Conservation (phyloP, 1,140 invertebrate genomes). For the Drosophila nebulosa region DNA sequence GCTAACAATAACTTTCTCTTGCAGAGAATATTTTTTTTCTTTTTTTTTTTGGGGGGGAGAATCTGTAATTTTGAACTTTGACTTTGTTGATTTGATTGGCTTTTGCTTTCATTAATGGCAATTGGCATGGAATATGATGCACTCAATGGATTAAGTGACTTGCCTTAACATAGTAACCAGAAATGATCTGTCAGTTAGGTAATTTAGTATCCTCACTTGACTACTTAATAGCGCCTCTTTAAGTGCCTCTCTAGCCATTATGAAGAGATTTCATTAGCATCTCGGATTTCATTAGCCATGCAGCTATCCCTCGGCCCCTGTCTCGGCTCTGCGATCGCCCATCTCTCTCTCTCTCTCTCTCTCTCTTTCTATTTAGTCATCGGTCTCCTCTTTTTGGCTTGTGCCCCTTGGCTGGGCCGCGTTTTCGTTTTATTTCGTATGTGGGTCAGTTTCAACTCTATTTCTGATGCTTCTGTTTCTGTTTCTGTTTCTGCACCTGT, state of each 20-base stretch:
- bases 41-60: too few species aligned
- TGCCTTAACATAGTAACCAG: background rate
- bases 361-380: background rate
- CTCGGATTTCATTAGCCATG: constrained; percentile 44
- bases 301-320: background rate
- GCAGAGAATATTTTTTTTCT: too few species aligned
- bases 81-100: too few species aligned
- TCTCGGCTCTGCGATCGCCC: too few species aligned
- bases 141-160: background rate
- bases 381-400: constrained; percentile 33
- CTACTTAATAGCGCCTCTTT: constrained; percentile 29
- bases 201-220: constrained; percentile 8
- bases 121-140: background rate
- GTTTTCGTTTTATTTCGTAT: constrained; percentile 23
- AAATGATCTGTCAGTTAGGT: background rate
- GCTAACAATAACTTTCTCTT: background rate
- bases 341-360: background rate
- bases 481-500: constrained; percentile 28
- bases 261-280: constrained; percentile 41
- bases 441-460: constrained; percentile 26
- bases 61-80: background rate
- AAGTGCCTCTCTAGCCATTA: constrained; percentile 11
- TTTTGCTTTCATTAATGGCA: too few species aligned
- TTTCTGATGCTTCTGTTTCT: background rate
- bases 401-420: constrained; percentile 39